Conservation (phyloP, 2,797 vertebrate species). For the Sebastes steindachneri region DNA sequence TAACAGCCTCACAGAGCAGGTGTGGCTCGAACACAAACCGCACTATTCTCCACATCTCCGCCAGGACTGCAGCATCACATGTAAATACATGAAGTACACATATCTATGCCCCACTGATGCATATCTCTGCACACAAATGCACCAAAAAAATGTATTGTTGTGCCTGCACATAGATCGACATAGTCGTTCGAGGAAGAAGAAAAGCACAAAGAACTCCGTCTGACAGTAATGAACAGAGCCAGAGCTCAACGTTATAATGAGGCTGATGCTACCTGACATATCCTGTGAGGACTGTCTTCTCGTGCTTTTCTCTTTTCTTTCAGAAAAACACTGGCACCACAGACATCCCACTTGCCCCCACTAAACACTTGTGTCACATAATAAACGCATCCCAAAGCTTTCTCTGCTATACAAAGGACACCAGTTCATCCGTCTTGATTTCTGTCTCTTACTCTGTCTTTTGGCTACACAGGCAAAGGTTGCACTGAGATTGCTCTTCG, state of each 20-base stretch:
- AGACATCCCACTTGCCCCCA: conserved; percentile 29
- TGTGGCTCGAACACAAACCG: conserved; percentile 48
- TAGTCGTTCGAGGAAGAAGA: background rate
- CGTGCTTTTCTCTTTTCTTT: conserved; percentile 24
- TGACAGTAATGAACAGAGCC: conserved; percentile 42
- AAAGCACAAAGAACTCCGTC: conserved; percentile 13
- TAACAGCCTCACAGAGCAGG: conserved; percentile 64
- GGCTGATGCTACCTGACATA: conserved; percentile 46
- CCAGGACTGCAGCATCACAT: conserved; percentile 5
- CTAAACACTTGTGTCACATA: conserved; percentile 57
- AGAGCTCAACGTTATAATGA: conserved; percentile 30
- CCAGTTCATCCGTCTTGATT: conserved; percentile 51
- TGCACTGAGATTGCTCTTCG: conserved; percentile 41
- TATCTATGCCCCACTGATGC: background rate
- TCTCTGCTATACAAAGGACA: conserved; percentile 26
- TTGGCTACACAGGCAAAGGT: background rate
- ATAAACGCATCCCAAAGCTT: conserved; percentile 48
- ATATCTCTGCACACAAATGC: background rate
- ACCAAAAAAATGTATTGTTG: background rate
- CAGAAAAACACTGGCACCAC: conserved; percentile 10
- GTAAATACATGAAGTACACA: background rate
- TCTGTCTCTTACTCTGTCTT: conserved; percentile 15
- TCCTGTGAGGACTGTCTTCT: conserved; percentile 41
- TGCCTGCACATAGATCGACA: background rate
- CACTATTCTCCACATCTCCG: conserved; percentile 14